A percentile compares a stretch with the other conserved stretches of the same genome.
These are phyloP conservation scores for Trilocha varians DNA, from an alignment of 2,888 invertebrate species.

Conservation along the genomic window DNA sequence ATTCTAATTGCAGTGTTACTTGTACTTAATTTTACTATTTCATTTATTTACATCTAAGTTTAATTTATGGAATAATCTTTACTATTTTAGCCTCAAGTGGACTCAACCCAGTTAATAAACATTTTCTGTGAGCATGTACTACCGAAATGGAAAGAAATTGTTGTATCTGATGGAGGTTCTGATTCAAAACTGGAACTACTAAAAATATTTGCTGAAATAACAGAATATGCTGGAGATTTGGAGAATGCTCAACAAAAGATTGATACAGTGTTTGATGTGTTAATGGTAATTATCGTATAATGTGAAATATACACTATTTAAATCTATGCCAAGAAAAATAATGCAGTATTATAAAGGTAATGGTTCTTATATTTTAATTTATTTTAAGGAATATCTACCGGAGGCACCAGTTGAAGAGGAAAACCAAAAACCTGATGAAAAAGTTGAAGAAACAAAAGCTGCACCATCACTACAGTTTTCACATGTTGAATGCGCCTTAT, in stretches of 20 bases:
- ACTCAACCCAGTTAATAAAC: conserved; percentile 86
- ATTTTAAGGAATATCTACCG: conserved; percentile 85
- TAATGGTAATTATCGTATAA: conserved; percentile 76
- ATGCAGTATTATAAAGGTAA: neutral
- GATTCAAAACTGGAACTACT: conserved; percentile 84
- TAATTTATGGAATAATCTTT: no score
- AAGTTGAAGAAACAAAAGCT: conserved; percentile 50
- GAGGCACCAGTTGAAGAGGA: conserved; percentile 81
- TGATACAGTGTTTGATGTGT: conserved; percentile 81
- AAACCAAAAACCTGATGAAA: conserved; percentile 35
- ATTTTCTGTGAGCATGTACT: conserved; percentile 90
- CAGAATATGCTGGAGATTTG: conserved; percentile 82
- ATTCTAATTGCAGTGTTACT: no score
- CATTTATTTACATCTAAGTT: no score
- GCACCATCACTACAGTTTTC: conserved; percentile 94
- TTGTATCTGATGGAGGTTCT: conserved; percentile 71
- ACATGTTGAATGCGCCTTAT: conserved; percentile 93
- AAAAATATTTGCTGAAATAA: conserved; percentile 90
- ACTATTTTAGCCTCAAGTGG: conserved; percentile 84
- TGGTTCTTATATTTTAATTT: conserved; percentile 2
- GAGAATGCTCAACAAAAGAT: conserved; percentile 84
- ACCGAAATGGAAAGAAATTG: conserved; percentile 80
- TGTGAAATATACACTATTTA: neutral
- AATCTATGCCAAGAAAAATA: neutral
- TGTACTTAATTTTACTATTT: no score